phyloP scores from a whole-genome alignment of 2,797 vertebrate genomes.

The Alfaro cultratus region DNA sequence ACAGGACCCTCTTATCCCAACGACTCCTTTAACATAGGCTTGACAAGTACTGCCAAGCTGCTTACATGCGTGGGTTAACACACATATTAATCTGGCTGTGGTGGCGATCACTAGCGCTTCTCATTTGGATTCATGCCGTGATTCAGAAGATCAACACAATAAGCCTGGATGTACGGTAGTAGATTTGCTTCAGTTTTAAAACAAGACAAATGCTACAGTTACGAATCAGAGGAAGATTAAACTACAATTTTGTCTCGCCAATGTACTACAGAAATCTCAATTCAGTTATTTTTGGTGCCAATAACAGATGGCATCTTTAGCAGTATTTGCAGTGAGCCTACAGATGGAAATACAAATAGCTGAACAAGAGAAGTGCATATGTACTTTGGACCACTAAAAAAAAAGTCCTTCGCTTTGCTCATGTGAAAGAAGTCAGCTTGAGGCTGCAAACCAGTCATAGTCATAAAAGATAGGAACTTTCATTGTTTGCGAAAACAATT shows the following conservation, averaged over 20 bases:
- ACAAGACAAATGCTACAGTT: constrained; percentile 8
- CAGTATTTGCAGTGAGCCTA: background rate
- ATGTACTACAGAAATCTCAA: constrained; percentile 13
- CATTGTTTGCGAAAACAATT: background rate
- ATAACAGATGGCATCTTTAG: constrained; percentile 16
- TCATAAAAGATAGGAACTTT: background rate
- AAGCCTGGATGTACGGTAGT: constrained; percentile 7
- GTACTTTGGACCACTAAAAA: constrained; percentile 20
- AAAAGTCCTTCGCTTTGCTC: constrained; percentile 12
- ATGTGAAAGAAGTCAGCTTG: background rate
- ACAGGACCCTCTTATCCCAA: constrained; percentile 48
- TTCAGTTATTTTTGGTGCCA: constrained; percentile 5
- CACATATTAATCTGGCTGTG: constrained; percentile 36
- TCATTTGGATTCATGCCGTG: constrained; percentile 25
- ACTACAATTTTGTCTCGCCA: background rate
- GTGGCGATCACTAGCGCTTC: constrained; percentile 6
- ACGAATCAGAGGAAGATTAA: background rate
- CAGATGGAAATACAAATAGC: constrained; percentile 22
- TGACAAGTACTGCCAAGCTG: constrained; percentile 36
- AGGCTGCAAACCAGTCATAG: background rate
- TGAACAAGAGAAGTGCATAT: constrained; percentile 35
- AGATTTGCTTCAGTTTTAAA: constrained; percentile 10
- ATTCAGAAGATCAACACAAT: constrained; percentile 32
- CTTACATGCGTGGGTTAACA: constrained; percentile 23
- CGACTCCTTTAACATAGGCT: constrained; percentile 34